Conservation (phyloP, 2,888 invertebrate species). For the Masnerella sp. region DNA sequence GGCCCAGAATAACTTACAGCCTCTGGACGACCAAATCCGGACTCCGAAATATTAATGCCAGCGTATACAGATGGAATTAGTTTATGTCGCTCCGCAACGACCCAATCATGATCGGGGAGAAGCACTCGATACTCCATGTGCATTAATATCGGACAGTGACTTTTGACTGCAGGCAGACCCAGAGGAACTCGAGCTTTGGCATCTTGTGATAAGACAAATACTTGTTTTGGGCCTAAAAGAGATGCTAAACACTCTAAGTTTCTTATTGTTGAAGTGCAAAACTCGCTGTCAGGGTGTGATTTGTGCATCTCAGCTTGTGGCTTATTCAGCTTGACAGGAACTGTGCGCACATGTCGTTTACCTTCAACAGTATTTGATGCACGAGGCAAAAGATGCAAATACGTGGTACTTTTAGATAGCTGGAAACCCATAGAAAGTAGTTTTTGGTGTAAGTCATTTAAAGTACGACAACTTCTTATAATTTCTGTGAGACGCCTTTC, state of each 20-base stretch:
- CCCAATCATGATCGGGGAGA: constrained; percentile 69
- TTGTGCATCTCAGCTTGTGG: constrained; percentile 37
- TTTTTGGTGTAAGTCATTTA: neutral
- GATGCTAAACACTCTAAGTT: constrained; percentile 62
- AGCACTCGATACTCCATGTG: constrained; percentile 64
- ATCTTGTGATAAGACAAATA: constrained; percentile 66
- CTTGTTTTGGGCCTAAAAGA: constrained; percentile 62
- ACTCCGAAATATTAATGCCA: neutral
- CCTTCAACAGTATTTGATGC: constrained; percentile 63
- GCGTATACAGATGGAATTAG: constrained; percentile 61
- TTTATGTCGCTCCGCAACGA: constrained; percentile 68
- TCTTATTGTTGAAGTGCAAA: constrained; percentile 59
- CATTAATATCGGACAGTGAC: constrained; percentile 71
- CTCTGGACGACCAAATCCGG: neutral
- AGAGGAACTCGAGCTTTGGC: constrained; percentile 72
- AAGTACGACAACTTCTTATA: constrained; percentile 1
- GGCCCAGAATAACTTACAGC: constrained; percentile 1
- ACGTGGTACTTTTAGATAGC: constrained; percentile 57
- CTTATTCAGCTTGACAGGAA: constrained; percentile 64
- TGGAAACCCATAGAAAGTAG: neutral
- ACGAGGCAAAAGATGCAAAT: constrained; percentile 63
- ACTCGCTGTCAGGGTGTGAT: constrained; percentile 62
- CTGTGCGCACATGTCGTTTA: constrained; percentile 65
- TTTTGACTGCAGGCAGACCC: constrained; percentile 73
- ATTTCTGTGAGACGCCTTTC: neutral